Evolutionary conservation across 2,888 invertebrate species (phyloP), one percentile per base, ranked within the genome.

Genomic region (Epinotia demarniana): DNA sequence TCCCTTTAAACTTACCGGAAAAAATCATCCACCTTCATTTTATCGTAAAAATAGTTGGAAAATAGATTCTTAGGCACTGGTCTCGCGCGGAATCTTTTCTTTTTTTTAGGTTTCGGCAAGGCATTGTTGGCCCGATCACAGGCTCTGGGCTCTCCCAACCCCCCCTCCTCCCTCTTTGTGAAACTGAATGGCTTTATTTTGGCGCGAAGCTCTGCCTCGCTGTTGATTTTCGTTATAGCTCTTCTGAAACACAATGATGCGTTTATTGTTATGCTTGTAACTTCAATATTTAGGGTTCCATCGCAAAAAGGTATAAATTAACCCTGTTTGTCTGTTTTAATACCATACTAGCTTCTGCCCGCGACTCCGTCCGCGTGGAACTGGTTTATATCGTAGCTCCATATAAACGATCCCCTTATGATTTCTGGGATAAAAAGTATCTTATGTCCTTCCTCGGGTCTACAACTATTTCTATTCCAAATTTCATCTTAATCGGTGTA

Each of bases 11-110:
- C 70, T 82, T 82, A 96, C 96, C 96, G 95, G 86, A 96, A 96
- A 88, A 95, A 97, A 79, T 96, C 96, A 80, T 96, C 96, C 83
- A 97, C 96, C 79, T 96, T 95, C 94, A 96, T 96, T 84, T 95
- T 96, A 78, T 96, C 95, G 79, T 96, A 96, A 81, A 96, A 94
- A 78, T 96, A 96, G 82, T 96, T 96, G 18, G 96, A 96, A 83
- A 96, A 96, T 27, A 96, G 88, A 86, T 96, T 96, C 83, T 95
- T 96, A 0, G 97, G 96, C 12, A 96, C 95, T 0, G 96, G 96
- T 79, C 95, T 95, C 0, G 96, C 96, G 82, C 91, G 95, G 83
- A 97, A 96, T 61, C 92, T 89, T 80, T 95, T 95, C 78, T 92
- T 94, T 90, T 89, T 94, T 81, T 84, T 94, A 53, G 82, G 81